Base-by-base conservation (phyloP, 1,140 invertebrate genomes). In the Zaprionus kolodkinae region DNA sequence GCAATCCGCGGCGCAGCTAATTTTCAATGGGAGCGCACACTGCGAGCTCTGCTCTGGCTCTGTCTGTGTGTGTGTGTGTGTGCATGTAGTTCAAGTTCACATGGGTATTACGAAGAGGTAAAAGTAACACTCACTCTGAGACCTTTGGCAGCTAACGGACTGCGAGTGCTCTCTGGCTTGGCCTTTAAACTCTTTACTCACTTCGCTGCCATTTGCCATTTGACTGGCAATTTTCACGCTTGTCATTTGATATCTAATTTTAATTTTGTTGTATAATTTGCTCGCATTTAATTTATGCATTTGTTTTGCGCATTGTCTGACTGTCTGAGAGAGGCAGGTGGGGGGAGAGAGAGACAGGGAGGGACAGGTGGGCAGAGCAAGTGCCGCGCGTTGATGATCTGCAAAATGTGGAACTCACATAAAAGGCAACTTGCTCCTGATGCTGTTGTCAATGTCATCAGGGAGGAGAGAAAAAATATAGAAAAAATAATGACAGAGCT, bases 51-150 rank as follows among this genome's bases (percentile, higher is more conserved):
- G 45, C 45, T 21, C 76, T n/a, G n/a, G n/a, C n/a, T n/a, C n/a
- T n/a, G n/a, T n/a, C n/a, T 76, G 27, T 6, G 27, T 79, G 64
- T 78, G 79, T 1, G 21, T 79, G 27, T 6, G 27, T 76, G 64
- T 78, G 79, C 84, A 87, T 87, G 64, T 88, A 89, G 84, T 89
- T 88, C 84, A 88, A 89, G 84, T 88, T 88, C 84, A 85, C 80
- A 77, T 89, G 76, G 82, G 67, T 62, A 75, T 86, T 69, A 33
- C 78, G 81, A 67, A 56, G 52, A 64, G 66, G 71, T 74, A 77
- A 75, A 78, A 78, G 72, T 69, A 45, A 57, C 50, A 62, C 56
- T 45, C 59, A 43, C 56, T 52, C n/a, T 15, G 35, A 68, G 54
- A 67, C 66, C n/a, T n/a, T 62, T 62, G 36, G 56, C 50, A 55